Conservation (phyloP, 2,797 vertebrate genomes). For the Garrulus glandarius region DNA sequence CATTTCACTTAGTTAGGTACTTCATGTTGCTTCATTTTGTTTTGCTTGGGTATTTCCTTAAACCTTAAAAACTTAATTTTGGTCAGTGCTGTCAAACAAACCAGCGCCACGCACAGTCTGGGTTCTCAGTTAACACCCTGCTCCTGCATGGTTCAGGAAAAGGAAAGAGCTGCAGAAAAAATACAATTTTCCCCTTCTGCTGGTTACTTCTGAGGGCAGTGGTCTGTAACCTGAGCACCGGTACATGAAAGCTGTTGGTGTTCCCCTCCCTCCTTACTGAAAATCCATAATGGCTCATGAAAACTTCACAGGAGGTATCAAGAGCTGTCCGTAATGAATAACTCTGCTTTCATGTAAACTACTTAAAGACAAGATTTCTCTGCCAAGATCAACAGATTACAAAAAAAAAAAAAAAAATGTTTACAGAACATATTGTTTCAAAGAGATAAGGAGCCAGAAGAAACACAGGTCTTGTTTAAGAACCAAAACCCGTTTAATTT, state of each 20-base stretch:
- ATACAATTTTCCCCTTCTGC: background rate
- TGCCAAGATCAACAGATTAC: background rate
- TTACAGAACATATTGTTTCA: background rate
- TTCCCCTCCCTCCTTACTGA: accelerated
- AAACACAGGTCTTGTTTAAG: background rate
- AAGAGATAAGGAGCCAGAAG: background rate
- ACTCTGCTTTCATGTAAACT: background rate
- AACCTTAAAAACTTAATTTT: background rate
- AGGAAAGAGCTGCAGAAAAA: background rate
- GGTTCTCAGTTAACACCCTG: background rate
- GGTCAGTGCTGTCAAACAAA: background rate
- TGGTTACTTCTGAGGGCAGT: background rate
- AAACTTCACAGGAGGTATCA: background rate
- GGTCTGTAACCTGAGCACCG: background rate
- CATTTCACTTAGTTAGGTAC: background rate
- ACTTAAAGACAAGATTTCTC: background rate
- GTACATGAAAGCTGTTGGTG: background rate
- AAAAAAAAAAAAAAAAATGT: background rate
- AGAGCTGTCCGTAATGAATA: background rate
- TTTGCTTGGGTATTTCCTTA: background rate
- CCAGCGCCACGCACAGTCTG: accelerated
- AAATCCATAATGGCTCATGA: background rate
- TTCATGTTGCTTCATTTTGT: background rate
- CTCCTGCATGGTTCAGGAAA: background rate
- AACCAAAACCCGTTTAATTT: background rate